Percentiles rank a stretch among this genome's conserved stretches.
These are phyloP conservation scores for Pseudochirops corinnae DNA, from an alignment of 2,797 vertebrate genomes.

Conservation along the genomic window DNA sequence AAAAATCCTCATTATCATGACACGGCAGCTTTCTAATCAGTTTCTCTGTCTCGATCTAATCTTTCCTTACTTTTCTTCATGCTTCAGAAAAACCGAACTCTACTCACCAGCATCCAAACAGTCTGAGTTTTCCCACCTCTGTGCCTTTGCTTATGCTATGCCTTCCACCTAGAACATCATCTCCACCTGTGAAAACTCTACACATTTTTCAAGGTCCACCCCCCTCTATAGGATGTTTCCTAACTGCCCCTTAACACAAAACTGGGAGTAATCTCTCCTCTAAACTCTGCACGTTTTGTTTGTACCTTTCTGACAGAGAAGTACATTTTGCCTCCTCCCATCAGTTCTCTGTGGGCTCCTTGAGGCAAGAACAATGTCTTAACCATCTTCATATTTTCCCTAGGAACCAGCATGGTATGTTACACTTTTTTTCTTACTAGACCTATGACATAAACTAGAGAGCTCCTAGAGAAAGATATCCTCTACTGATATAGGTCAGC, in stretches of 20 bases:
- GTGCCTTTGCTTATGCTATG: background rate
- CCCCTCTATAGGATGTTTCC: conserved; percentile 26
- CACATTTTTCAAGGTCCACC: conserved; percentile 31
- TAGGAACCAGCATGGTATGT: background rate
- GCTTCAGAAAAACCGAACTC: background rate
- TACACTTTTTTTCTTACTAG: background rate
- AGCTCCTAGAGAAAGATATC: background rate
- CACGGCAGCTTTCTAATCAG: background rate
- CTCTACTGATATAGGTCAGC: background rate
- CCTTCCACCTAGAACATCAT: background rate
- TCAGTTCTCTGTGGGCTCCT: background rate
- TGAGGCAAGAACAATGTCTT: background rate
- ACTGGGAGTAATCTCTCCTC: background rate
- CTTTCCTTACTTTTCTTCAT: background rate
- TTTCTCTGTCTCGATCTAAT: background rate
- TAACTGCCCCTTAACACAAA: background rate
- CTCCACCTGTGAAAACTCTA: background rate
- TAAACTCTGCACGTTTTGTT: background rate
- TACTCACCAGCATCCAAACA: background rate
- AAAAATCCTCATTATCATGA: background rate
- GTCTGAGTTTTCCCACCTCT: background rate
- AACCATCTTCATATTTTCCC: background rate
- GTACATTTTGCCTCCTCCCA: background rate
- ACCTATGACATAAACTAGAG: background rate
- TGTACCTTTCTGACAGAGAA: background rate